Evolutionary conservation across 2,888 invertebrate genomes (phyloP).

Genomic region (Spilosoma lubricipeda): DNA sequence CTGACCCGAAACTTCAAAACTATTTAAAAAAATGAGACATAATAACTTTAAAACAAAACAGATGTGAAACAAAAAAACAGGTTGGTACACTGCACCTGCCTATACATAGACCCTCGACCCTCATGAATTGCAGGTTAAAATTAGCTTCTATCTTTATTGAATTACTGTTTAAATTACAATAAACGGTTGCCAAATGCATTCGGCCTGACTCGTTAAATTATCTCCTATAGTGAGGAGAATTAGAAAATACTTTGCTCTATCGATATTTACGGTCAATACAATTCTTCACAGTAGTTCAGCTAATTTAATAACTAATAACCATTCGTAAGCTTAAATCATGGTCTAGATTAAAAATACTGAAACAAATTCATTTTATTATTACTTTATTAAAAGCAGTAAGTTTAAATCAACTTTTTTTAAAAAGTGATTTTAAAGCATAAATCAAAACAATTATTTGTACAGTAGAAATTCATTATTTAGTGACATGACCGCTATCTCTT

Average conservation of each 20-base stretch:
- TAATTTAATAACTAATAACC: neutral
- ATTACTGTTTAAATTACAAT: constrained; percentile 24
- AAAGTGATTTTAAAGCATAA: too few species aligned
- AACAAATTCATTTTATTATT: neutral
- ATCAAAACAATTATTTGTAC: too few species aligned
- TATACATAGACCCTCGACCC: constrained; percentile 14
- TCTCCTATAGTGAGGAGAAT: constrained; percentile 26
- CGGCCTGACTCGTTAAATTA: constrained; percentile 29
- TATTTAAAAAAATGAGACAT: constrained; percentile 8
- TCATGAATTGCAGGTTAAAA: constrained; percentile 4
- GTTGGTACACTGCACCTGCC: constrained; percentile 61
- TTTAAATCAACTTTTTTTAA: neutral
- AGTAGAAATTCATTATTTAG: too few species aligned
- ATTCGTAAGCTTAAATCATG: neutral
- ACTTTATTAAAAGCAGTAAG: neutral
- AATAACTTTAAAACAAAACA: constrained; percentile 42
- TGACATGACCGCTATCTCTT: too few species aligned
- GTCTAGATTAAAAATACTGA: neutral
- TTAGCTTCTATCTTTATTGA: neutral
- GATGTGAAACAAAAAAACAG: constrained; percentile 49
- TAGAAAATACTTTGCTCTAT: neutral
- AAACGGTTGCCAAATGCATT: neutral
- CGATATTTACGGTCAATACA: neutral
- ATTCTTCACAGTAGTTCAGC: neutral
- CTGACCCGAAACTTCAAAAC: neutral